Evolutionary conservation across 2,113 vertebrate genomes (phyloP).

Genomic region (Festucalex cinctus): DNA sequence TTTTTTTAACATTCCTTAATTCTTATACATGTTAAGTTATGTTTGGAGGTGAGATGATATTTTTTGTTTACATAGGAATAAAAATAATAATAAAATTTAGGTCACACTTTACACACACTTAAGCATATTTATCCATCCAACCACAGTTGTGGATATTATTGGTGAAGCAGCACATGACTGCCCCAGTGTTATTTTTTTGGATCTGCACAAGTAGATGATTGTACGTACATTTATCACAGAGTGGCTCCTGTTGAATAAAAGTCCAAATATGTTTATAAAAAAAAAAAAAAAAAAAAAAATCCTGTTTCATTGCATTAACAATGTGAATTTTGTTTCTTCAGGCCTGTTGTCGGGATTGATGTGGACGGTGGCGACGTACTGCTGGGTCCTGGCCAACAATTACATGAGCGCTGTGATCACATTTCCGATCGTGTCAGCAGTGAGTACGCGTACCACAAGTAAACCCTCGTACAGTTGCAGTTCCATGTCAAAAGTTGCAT

Average conservation of each 20-base stretch:
- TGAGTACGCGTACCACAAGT: conserved; percentile 62
- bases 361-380: conserved; percentile 81
- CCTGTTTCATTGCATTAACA: neutral
- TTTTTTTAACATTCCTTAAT: too few relatives aligned
- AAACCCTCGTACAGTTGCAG: neutral
- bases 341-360: conserved; percentile 83
- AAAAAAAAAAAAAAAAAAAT: neutral
- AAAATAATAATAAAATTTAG: too few relatives aligned
- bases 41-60: too few relatives aligned
- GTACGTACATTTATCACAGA: neutral
- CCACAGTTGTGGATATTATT: too few relatives aligned
- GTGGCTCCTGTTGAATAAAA: neutral
- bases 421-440: conserved; percentile 83
- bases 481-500: too few relatives aligned
- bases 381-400: conserved; percentile 84
- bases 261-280: neutral
- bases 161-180: neutral
- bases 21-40: too few relatives aligned
- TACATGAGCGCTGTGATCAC: conserved; percentile 82
- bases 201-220: neutral
- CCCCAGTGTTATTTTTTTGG: neutral
- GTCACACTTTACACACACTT: too few relatives aligned
- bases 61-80: too few relatives aligned
- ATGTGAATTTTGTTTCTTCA: conserved; percentile 33
- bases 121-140: too few relatives aligned